A percentile compares a stretch with the other conserved stretches of the same genome.
phyloP scores from a whole-genome alignment of 2,888 invertebrate genomes.

The Lithophane leautieri region DNA sequence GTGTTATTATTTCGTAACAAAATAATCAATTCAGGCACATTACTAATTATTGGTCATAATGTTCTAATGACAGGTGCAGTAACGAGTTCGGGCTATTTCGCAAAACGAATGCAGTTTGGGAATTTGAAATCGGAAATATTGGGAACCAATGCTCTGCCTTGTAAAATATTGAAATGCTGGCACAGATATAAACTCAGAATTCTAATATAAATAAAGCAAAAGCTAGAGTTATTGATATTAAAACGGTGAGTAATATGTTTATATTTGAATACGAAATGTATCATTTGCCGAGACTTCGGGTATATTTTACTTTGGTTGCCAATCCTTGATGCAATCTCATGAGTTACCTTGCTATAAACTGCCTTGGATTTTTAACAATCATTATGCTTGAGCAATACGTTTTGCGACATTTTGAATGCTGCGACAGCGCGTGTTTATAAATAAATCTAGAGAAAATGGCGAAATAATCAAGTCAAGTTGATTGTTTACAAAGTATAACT shows the following conservation, averaged over 20 bases:
- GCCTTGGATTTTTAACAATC: constrained; percentile 51
- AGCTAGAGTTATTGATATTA: constrained; percentile 49
- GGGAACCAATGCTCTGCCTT: neutral
- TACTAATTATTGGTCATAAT: constrained; percentile 73
- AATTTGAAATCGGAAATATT: constrained; percentile 18
- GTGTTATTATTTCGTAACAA: constrained; percentile 79
- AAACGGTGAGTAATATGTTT: constrained; percentile 38
- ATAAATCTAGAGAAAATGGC: constrained; percentile 26
- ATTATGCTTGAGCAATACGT: constrained; percentile 41
- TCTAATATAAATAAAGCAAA: constrained; percentile 33
- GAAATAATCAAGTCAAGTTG: constrained; percentile 16
- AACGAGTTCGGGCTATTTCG: constrained; percentile 40
- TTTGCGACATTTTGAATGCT: constrained; percentile 41
- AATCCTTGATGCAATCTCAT: constrained; percentile 49
- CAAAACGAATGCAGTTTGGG: constrained; percentile 21
- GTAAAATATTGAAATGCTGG: constrained; percentile 14
- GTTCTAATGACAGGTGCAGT: constrained; percentile 45
- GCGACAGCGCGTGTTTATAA: constrained; percentile 33
- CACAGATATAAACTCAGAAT: constrained; percentile 16
- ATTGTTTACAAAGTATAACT: constrained; percentile 22
- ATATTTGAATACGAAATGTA: constrained; percentile 55
- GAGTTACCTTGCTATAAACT: constrained; percentile 45
- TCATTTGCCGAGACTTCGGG: constrained; percentile 16
- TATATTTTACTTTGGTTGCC: constrained; percentile 47
- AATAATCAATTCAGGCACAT: constrained; percentile 77